phyloP scores from a whole-genome alignment of 2,888 invertebrate genomes.

The Tanypteryx hageni region DNA sequence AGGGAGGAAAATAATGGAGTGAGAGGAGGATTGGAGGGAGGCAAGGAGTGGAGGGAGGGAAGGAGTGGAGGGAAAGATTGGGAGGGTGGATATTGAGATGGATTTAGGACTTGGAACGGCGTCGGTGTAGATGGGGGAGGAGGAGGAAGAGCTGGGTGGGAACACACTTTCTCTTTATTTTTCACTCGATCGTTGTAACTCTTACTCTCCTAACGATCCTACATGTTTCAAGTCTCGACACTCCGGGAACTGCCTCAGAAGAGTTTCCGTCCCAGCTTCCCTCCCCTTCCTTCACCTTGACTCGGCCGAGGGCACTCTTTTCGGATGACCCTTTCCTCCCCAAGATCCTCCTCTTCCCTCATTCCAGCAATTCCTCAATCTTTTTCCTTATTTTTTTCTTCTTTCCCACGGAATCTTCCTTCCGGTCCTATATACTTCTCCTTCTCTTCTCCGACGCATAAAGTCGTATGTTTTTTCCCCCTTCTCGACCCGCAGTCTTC shows the following conservation, averaged over 20 bases:
- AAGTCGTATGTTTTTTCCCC: constrained; percentile 9
- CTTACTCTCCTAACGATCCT: constrained; percentile 27
- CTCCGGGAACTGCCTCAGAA: constrained; percentile 31
- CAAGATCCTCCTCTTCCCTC: not conserved
- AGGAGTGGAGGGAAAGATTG: not conserved
- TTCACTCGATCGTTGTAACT: not conserved
- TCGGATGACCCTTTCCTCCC: not conserved
- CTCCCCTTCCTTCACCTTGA: not conserved
- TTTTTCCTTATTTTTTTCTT: not conserved
- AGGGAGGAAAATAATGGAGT: too few relatives aligned
- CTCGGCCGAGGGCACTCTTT: too few relatives aligned
- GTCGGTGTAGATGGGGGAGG: not conserved
- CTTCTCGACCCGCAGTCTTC: too few relatives aligned
- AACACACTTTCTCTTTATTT: not conserved
- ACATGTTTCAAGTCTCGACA: constrained; percentile 32
- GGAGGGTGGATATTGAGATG: not conserved
- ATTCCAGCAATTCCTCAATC: not conserved
- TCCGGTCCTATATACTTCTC: not conserved
- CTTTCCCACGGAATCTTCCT: not conserved
- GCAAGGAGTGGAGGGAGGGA: not conserved
- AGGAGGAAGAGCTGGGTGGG: not conserved
- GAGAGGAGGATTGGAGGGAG: too few relatives aligned
- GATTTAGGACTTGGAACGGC: not conserved
- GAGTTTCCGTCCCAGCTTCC: not conserved
- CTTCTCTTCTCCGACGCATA: not conserved